Base-by-base conservation (phyloP, 2,888 invertebrate species). In the Neuroscelio doddi region DNA sequence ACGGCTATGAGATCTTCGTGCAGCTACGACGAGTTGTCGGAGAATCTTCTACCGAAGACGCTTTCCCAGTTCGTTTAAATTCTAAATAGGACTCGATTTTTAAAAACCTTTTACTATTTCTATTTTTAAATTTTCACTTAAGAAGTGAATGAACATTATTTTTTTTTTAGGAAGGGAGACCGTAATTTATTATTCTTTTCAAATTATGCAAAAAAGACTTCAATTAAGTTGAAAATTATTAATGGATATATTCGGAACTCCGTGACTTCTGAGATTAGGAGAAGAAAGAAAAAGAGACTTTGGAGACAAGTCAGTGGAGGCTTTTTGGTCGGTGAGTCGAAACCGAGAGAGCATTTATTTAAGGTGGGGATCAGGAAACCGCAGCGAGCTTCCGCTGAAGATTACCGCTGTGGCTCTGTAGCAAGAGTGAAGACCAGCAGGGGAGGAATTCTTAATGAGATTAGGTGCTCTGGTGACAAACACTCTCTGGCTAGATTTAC, bases 381-480 rank as follows among this genome's bases (percentile, higher is more conserved):
- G 69, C 73, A 74, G 73, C 76, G 77, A 76, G 77, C 78, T 75
- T 76, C 76, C 73, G 73, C 61, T 61, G 64, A 78, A 82, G 82
- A 83, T 83, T 83, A 83, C 79, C 73, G 68, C 61, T 67, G 72
- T 69, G 72, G 70, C 72, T 74, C 73, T 49, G 55, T 63, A 72
- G 71, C 57, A 69, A 63, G 71, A 68, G 69, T 46, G 74, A 69
- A 70, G 69, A 63, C 71, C 56, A 68, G 71, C 61, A 55, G 76
- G 80, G 76, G 80, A 79, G 82, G 82, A 84, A 81, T 84, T 83
- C 77, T 81, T 84, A 84, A 84, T 84, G 83, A 83, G 84, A 84
- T 84, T 83, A 84, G 78, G 77, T 71, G 74, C 64, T 70, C 72
- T 73, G 74, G 70, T 76, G 81, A 80, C 79, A 80, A 81, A 81